phyloP scores from a whole-genome alignment of 2,113 vertebrate species.

The Panthera tigris region DNA sequence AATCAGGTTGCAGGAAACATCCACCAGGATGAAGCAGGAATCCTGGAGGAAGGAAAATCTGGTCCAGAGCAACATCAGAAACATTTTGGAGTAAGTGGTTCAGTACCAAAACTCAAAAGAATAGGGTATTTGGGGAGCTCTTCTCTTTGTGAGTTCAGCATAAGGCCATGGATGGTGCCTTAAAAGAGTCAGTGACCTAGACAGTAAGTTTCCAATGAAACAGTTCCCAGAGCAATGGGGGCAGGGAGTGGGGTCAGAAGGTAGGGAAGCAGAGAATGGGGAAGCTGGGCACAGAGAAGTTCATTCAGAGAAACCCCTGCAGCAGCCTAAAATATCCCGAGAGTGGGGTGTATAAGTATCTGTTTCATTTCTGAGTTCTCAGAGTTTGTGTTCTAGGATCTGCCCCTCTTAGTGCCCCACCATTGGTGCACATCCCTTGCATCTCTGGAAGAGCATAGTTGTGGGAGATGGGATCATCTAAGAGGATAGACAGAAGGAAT shows the following conservation, averaged over 20 bases:
- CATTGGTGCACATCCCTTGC: no score
- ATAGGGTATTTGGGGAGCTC: neutral
- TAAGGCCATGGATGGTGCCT: neutral
- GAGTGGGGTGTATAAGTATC: neutral
- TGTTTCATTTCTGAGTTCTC: neutral
- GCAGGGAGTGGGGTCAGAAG: accelerated
- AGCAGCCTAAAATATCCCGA: neutral
- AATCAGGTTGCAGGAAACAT: neutral
- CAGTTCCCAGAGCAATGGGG: neutral
- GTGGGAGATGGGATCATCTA: neutral
- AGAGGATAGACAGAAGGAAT: neutral
- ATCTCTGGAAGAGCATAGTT: neutral
- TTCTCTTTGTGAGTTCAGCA: neutral
- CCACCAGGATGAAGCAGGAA: no score
- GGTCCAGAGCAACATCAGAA: neutral
- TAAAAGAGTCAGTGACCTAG: neutral
- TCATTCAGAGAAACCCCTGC: neutral
- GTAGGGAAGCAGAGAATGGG: neutral
- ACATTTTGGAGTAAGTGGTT: neutral
- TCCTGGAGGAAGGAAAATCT: no score
- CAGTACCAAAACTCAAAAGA: neutral
- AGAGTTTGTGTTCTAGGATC: neutral
- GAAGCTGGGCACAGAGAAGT: neutral
- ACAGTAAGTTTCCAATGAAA: neutral
- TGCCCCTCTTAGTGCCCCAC: no score